A percentile compares a stretch with the other conserved stretches of the same genome.
Conservation (phyloP, 2,888 invertebrate genomes). For the Ypsolopha sequella region DNA sequence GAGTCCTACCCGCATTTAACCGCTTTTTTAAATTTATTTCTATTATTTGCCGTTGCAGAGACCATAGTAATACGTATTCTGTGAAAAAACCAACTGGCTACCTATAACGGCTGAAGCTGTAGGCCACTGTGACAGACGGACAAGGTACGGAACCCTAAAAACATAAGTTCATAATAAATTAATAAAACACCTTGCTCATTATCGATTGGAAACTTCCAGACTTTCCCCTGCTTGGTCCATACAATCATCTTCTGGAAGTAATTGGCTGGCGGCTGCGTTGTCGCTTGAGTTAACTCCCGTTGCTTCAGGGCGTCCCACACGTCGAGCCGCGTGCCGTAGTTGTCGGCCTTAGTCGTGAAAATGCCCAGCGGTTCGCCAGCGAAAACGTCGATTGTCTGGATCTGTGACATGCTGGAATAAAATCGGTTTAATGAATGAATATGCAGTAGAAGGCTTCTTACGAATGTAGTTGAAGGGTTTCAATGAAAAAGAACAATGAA, state of each 20-base stretch:
- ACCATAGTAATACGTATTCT: too few species aligned
- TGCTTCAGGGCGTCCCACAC: slow-evolving; percentile 78
- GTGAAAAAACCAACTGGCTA: too few species aligned
- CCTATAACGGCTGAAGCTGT: too few species aligned
- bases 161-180: too few species aligned
- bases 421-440: background rate
- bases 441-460: too few species aligned
- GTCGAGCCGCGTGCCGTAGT: slow-evolving; percentile 55
- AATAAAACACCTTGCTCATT: slow-evolving; percentile 91
- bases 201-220: slow-evolving; percentile 97
- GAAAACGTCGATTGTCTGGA: slow-evolving; percentile 72
- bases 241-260: slow-evolving; percentile 93
- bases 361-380: slow-evolving; percentile 74
- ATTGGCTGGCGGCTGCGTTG: slow-evolving; percentile 84
- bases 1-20: too few species aligned
- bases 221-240: slow-evolving; percentile 95
- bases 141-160: too few species aligned
- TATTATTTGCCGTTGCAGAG: too few species aligned
- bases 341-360: slow-evolving; percentile 57
- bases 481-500: too few species aligned
- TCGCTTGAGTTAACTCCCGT: slow-evolving; percentile 75
- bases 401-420: slow-evolving; percentile 20
- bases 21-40: too few species aligned
- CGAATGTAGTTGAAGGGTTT: too few species aligned
- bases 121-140: too few species aligned